Base-by-base conservation (phyloP, 2,113 vertebrate genomes). In the Zapus hudsonius region DNA sequence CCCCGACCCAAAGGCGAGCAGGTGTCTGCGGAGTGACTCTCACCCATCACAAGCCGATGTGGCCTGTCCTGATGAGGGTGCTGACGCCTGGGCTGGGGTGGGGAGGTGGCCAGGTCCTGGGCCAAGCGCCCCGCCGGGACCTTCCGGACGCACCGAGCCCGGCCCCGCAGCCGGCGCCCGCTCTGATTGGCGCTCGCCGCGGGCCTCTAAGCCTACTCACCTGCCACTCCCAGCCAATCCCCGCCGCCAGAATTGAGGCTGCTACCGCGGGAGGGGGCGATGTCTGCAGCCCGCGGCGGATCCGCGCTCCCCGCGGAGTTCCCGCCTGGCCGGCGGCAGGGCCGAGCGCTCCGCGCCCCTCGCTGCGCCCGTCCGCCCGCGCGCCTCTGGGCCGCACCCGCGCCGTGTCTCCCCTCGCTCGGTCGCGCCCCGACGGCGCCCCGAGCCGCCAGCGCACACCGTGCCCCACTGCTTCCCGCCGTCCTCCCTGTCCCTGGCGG, bases 401-500 rank as follows among this genome's bases (percentile, higher is more conserved):
- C 96, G 93, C 94, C 72, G 92, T 81, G 47, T 93, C 95, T 75
- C 92, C 78, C 89, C 96, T 61, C 92, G 70, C 91, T 79, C 89
- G 83, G 86, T 95, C 90, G 94, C 95, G 88, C 97, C 97, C 97
- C 96, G 97, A 98, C 98, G 90, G 97, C 97, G 83, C 93, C 96
- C 97, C 94, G 96, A 97, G 96, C 96, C 94, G 92, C 82, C 94
- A 66, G 90, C 88, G 83, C 97, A 97, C 97, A 61, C 29, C 86
- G 63, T 85, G 52, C 55, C 36, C n/a, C 63, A 2, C n/a, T 33
- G 61, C 61, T 80, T 38, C 52, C 40, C 11, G 31, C 80, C 0
- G 63, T 42, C 47, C 25, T 33, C 88, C 57, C 63, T 10, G 66
- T 57, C 80, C 66, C 31, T 25, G 63, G 63, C 9, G 7, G 33